Evolutionary conservation across 2,797 vertebrate genomes (phyloP).

Genomic region (Tapera naevia): DNA sequence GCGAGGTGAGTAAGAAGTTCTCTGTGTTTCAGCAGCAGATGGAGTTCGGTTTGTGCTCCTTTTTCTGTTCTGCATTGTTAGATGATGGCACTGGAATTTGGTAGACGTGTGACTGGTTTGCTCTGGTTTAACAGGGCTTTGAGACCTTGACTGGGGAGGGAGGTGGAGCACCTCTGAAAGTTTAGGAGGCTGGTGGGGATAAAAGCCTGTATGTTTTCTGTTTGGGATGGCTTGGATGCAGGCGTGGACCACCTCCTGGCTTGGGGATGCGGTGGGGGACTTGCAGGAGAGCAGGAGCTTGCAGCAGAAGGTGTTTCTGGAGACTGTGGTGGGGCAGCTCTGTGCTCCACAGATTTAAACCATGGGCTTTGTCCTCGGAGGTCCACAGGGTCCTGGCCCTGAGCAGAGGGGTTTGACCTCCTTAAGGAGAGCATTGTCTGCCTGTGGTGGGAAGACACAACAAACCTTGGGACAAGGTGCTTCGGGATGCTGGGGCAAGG

Average conservation of each 20-base stretch:
- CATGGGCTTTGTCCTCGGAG: not conserved
- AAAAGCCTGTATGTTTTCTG: too few relatives aligned
- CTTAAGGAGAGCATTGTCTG: accelerated
- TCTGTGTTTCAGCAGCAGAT: accelerated
- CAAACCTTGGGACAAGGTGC: accelerated
- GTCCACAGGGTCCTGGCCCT: too few relatives aligned
- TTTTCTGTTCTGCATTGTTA: accelerated
- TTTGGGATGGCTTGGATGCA: accelerated
- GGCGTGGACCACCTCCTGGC: accelerated
- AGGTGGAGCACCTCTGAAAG: accelerated
- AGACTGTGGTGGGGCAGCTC: too few relatives aligned
- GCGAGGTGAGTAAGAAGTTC: accelerated
- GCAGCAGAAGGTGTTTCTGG: too few relatives aligned
- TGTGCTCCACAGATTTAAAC: not conserved
- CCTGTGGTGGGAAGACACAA: accelerated
- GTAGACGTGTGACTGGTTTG: accelerated
- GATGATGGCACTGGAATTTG: accelerated
- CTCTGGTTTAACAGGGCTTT: accelerated
- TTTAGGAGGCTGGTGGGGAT: accelerated
- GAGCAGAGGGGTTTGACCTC: accelerated
- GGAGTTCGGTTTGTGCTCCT: accelerated
- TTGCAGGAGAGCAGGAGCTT: not conserved
- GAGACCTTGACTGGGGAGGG: not conserved
- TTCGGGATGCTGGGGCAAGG: accelerated
- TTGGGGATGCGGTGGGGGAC: accelerated